phyloP scores from a whole-genome alignment of 2,888 invertebrate genomes.

The Dryobotodes eremita region DNA sequence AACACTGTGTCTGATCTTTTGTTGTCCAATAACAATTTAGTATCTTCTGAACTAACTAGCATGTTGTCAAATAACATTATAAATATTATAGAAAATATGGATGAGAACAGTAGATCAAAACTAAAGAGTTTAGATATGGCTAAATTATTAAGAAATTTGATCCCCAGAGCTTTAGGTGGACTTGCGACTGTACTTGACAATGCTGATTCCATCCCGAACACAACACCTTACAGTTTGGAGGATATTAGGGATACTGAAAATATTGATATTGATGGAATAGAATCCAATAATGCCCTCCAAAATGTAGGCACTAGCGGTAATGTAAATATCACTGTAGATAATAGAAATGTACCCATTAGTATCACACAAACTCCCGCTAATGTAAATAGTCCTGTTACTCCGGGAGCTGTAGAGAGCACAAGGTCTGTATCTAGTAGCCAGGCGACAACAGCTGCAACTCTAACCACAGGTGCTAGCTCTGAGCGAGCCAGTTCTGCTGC shows the following conservation, averaged over 20 bases:
- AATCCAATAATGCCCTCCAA: slow-evolving; percentile 81
- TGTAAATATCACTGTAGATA: slow-evolving; percentile 83
- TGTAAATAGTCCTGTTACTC: slow-evolving; percentile 82
- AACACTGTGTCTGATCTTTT: slow-evolving; percentile 89
- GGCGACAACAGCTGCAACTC: slow-evolving; percentile 69
- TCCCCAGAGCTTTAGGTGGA: slow-evolving; percentile 87
- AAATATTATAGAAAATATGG: slow-evolving; percentile 86
- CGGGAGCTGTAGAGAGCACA: slow-evolving; percentile 68
- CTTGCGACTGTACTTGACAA: slow-evolving; percentile 80
- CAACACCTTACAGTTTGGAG: slow-evolving; percentile 89
- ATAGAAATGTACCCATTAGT: slow-evolving; percentile 69
- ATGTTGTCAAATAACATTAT: slow-evolving; percentile 88
- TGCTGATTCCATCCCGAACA: slow-evolving; percentile 81
- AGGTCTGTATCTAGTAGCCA: slow-evolving; percentile 75
- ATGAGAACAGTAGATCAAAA: slow-evolving; percentile 85
- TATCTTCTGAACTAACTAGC: slow-evolving; percentile 90
- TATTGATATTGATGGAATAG: slow-evolving; percentile 75
- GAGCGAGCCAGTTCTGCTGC: slow-evolving; percentile 48
- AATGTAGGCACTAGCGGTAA: slow-evolving; percentile 73
- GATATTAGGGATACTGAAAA: slow-evolving; percentile 87
- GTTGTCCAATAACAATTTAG: slow-evolving; percentile 86
- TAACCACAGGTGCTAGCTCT: slow-evolving; percentile 50
- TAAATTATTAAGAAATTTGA: slow-evolving; percentile 88
- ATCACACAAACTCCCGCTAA: slow-evolving; percentile 68
- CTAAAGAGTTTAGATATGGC: slow-evolving; percentile 88